Evolutionary conservation across 2,888 invertebrate genomes (phyloP).

Genomic region (Entomobrya proxima): DNA sequence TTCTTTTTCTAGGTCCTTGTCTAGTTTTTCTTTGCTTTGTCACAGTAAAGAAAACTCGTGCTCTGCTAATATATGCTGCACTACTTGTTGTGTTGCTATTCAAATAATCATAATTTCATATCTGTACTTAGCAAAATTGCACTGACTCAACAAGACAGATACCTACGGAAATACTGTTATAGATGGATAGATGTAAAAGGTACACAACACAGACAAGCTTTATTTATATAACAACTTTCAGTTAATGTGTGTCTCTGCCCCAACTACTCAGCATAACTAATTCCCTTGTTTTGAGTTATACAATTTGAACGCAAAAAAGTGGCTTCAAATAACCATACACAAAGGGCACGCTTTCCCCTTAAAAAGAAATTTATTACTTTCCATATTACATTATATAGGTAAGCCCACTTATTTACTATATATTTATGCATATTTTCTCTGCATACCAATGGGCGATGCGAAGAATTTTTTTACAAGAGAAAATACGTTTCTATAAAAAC

Average conservation of each 20-base stretch:
- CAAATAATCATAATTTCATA: conserved; percentile 62
- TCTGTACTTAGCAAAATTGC: conserved; percentile 57
- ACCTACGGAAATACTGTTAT: neutral
- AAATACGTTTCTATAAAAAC: neutral
- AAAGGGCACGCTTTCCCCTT: neutral
- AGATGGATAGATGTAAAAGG: neutral
- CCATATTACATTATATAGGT: neutral
- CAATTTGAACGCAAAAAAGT: neutral
- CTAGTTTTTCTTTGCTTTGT: conserved; percentile 11
- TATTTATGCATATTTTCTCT: conserved; percentile 5
- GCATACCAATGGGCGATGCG: neutral
- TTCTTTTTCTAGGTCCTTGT: conserved; percentile 28
- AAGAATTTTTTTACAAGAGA: neutral
- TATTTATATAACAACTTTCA: neutral
- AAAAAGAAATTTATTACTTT: conserved; percentile 19
- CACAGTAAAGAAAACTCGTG: neutral
- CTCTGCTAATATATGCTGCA: neutral
- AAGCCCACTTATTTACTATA: too few relatives aligned
- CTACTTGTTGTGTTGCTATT: conserved; percentile 1
- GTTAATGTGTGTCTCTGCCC: conserved; percentile 4
- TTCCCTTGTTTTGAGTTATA: conserved; percentile 36
- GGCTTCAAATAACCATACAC: neutral
- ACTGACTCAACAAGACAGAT: conserved; percentile 25
- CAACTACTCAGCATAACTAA: neutral
- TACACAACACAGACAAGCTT: neutral